Conservation (phyloP, 1,140 invertebrate genomes). For the Leptinotarsa undecemlineata region DNA sequence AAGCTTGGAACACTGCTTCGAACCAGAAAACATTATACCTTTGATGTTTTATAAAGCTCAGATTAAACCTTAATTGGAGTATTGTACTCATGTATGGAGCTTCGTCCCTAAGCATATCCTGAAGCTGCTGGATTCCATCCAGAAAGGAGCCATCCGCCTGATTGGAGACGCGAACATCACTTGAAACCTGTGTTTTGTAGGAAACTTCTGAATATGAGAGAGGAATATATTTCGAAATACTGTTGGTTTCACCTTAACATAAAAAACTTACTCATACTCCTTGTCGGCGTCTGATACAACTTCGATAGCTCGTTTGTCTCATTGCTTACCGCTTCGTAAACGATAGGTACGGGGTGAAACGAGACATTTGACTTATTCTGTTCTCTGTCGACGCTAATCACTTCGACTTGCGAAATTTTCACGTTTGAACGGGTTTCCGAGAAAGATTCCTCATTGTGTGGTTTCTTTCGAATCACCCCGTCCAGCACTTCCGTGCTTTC, state of each 20-base stretch:
- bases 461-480: background rate
- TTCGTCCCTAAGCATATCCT: too few relatives aligned
- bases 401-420: slow-evolving; percentile 32
- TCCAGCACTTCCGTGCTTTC: slow-evolving; percentile 6
- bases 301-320: slow-evolving; percentile 7
- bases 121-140: too few relatives aligned
- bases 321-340: slow-evolving; percentile 22
- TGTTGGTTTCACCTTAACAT: background rate
- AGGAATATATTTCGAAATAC: background rate
- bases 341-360: slow-evolving; percentile 31
- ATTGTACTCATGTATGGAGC: too few relatives aligned
- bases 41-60: too few relatives aligned
- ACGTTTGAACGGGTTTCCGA: background rate
- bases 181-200: too few relatives aligned
- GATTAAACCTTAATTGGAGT: too few relatives aligned
- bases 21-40: too few relatives aligned
- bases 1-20: too few relatives aligned
- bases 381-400: slow-evolving; percentile 28
- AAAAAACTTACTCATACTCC: background rate
- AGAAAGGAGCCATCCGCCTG: too few relatives aligned
- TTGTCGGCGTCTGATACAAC: slow-evolving; percentile 3
- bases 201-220: background rate
- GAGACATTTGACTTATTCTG: slow-evolving; percentile 27
- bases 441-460: background rate
- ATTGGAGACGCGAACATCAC: too few relatives aligned